Evolutionary conservation across 2,888 invertebrate species (phyloP).

Genomic region (Brachypterus glaber): DNA sequence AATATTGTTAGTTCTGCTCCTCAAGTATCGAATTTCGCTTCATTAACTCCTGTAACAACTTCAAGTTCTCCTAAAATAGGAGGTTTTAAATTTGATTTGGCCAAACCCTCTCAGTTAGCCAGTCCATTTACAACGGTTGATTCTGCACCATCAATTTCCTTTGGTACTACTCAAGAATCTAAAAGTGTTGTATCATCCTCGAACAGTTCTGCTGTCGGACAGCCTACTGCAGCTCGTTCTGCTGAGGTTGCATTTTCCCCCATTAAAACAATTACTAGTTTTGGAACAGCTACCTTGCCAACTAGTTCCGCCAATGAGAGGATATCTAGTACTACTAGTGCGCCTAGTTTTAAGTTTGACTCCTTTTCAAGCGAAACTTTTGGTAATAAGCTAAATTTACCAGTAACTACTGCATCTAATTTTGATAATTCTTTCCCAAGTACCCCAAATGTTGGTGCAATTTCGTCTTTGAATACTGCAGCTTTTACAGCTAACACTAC

Average conservation of each 20-base stretch:
- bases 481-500: not conserved
- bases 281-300: conserved; percentile 1
- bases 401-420: too few relatives aligned
- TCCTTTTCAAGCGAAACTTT: not conserved
- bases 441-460: too few relatives aligned
- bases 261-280: conserved; percentile 4
- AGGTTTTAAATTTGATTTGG: conserved; percentile 31
- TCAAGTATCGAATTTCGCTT: conserved; percentile 6
- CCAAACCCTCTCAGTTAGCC: conserved; percentile 20
- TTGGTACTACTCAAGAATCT: conserved; percentile 8
- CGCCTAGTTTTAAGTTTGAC: conserved; percentile 6
- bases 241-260: conserved; percentile 1
- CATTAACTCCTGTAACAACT: not conserved
- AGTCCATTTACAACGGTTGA: not conserved
- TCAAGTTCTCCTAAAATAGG: conserved; percentile 24
- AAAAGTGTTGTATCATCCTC: too few relatives aligned
- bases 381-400: too few relatives aligned
- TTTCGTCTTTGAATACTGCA: too few relatives aligned
- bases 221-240: conserved; percentile 6
- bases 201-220: too few relatives aligned
- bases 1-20: not conserved
- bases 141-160: conserved; percentile 7
- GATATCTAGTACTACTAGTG: not conserved
- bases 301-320: too few relatives aligned
- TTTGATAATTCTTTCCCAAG: too few relatives aligned